Percentiles rank a stretch among this genome's conserved stretches.
Evolutionary conservation across 1,140 invertebrate species (phyloP).

Genomic region (honey bee (Apis mellifera)): DNA sequence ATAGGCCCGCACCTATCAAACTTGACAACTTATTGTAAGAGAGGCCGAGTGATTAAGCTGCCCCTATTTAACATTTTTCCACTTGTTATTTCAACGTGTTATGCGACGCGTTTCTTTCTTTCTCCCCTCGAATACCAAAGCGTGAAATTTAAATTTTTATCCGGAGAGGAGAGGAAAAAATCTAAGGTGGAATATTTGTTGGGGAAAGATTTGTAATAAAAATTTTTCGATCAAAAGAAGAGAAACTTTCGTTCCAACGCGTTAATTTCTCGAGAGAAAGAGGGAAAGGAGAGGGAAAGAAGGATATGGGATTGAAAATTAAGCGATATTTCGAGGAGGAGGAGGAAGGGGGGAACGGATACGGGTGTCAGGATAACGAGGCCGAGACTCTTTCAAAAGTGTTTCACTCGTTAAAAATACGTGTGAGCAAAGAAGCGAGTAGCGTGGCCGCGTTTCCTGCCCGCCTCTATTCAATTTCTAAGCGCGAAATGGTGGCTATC

Average conservation of each 20-base stretch:
- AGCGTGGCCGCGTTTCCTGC: conserved; percentile 69
- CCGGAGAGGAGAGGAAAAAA: no score
- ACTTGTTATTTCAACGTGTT: background rate
- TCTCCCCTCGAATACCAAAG: no score
- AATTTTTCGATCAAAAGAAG: no score
- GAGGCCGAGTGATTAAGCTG: background rate
- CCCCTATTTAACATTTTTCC: background rate
- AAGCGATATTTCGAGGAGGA: background rate
- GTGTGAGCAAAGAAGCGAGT: conserved; percentile 30
- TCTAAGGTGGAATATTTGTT: no score
- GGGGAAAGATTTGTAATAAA: no score
- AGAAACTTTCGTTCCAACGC: no score
- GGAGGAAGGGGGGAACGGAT: conserved; percentile 64
- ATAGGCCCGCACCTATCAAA: conserved; percentile 61
- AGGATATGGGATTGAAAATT: background rate
- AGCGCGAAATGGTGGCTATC: conserved; percentile 65
- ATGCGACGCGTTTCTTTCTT: no score
- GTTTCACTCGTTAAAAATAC: conserved; percentile 32
- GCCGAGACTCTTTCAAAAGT: conserved; percentile 41
- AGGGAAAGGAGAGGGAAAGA: no score
- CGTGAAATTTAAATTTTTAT: no score
- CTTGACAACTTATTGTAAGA: conserved; percentile 52
- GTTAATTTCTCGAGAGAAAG: no score
- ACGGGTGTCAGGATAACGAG: conserved; percentile 65
- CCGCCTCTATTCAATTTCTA: conserved; percentile 71